Percentiles rank a stretch among this genome's conserved stretches.
phyloP scores from a whole-genome alignment of 2,113 vertebrate genomes.

The Donacobius atricapilla region DNA sequence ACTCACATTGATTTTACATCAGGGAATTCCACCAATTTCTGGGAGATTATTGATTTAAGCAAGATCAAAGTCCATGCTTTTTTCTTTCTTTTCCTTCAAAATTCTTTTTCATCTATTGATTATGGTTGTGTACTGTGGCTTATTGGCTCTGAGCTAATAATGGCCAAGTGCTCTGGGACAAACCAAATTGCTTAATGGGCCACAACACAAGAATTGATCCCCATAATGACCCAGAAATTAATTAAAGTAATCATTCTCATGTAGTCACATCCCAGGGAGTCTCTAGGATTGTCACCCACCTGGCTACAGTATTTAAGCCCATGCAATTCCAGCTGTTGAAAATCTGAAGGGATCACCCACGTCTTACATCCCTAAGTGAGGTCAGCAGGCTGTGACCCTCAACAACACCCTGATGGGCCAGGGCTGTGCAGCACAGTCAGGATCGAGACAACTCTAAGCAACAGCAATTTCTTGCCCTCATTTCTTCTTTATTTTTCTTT shows the following conservation, averaged over 20 bases:
- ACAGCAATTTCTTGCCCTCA: rapidly evolving
- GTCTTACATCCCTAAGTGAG: background rate
- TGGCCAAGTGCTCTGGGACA: background rate
- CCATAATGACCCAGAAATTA: constrained; percentile 26
- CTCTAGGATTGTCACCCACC: background rate
- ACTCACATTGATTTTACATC: constrained; percentile 50
- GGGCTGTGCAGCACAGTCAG: background rate
- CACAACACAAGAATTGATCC: constrained; percentile 3
- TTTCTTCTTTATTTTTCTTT: background rate
- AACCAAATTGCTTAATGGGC: constrained; percentile 16
- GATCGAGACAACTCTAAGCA: background rate
- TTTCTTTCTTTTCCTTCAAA: constrained; percentile 42
- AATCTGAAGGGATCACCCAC: background rate
- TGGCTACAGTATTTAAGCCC: background rate
- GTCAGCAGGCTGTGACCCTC: background rate
- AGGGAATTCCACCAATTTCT: constrained; percentile 49
- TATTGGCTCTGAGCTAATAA: constrained; percentile 42
- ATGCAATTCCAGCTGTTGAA: background rate
- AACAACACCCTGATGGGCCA: rapidly evolving
- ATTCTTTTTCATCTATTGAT: constrained; percentile 17
- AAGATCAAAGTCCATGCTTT: constrained; percentile 26
- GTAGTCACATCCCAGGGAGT: background rate
- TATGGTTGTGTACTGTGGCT: background rate
- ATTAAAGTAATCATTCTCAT: background rate
- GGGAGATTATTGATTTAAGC: constrained; percentile 19